These are phyloP conservation scores for Triplophysa siluroides DNA, from an alignment of 2,113 vertebrate genomes.

Conservation along the genomic window DNA sequence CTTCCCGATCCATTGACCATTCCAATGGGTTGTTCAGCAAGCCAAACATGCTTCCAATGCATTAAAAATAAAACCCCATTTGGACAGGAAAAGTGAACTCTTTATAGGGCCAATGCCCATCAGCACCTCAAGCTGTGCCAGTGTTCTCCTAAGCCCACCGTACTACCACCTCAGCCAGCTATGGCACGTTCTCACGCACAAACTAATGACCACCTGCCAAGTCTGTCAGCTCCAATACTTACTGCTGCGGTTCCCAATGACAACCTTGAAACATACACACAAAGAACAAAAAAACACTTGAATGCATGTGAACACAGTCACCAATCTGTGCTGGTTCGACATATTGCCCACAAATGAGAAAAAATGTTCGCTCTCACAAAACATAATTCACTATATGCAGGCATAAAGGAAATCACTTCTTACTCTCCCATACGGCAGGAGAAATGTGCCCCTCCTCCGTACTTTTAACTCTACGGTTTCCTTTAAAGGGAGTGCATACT, in stretches of 20 bases:
- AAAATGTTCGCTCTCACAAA: not conserved
- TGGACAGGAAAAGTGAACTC: conserved; percentile 27
- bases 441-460: not conserved
- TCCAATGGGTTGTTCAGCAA: not conserved
- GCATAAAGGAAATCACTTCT: conserved; percentile 17
- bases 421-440: not conserved
- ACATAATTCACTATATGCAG: not conserved
- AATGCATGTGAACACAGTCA: conserved; percentile 23
- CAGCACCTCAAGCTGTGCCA: conserved; percentile 61
- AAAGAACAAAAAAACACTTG: not conserved
- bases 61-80: conserved; percentile 30
- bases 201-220: conserved; percentile 69
- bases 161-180: conserved; percentile 56
- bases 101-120: conserved; percentile 52
- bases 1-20: not conserved
- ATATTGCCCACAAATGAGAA: not conserved
- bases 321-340: conserved; percentile 1
- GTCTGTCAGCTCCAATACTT: conserved; percentile 58
- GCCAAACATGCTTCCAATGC: conserved; percentile 1
- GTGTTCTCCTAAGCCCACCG: conserved; percentile 51
- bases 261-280: conserved; percentile 9
- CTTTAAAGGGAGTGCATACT: conserved; percentile 14
- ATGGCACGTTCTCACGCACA: conserved; percentile 69
- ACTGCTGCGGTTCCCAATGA: conserved; percentile 47
- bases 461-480: conserved; percentile 19